Evolutionary conservation across 2,888 invertebrate species (phyloP).

Genomic region (Lepidocyrtoides sp.): DNA sequence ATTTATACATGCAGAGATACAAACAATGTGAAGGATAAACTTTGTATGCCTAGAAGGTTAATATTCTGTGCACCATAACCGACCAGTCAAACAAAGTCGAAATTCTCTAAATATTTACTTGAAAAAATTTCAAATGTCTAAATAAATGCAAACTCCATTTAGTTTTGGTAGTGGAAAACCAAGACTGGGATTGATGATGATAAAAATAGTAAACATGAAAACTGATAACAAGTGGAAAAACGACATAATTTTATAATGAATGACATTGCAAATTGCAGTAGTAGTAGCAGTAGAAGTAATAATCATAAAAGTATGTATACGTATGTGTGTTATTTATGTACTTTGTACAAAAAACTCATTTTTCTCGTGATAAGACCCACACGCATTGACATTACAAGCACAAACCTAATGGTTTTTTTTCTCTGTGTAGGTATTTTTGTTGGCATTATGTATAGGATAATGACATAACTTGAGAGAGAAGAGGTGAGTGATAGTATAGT

Average conservation of each 20-base stretch:
- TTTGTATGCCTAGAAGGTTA: background rate
- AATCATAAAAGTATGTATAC: background rate
- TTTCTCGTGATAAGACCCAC: conserved; percentile 3
- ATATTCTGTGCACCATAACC: background rate
- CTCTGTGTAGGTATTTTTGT: background rate
- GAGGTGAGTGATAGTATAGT: no score
- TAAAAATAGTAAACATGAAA: background rate
- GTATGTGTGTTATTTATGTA: background rate
- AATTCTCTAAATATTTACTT: conserved; percentile 17
- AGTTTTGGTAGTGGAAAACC: background rate
- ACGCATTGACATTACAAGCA: background rate
- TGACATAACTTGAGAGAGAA: background rate
- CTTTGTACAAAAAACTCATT: background rate
- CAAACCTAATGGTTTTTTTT: conserved; percentile 18
- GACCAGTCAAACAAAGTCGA: background rate
- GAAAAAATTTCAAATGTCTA: background rate
- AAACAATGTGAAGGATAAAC: background rate
- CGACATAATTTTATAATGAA: background rate
- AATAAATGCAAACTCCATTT: background rate
- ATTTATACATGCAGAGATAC: background rate
- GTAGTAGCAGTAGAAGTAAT: background rate
- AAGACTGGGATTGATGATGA: background rate
- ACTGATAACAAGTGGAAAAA: background rate
- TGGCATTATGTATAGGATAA: background rate
- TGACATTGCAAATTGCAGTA: conserved; percentile 15